These are phyloP conservation scores for Eueides isabella DNA, from an alignment of 1,140 invertebrate species.

Conservation along the genomic window DNA sequence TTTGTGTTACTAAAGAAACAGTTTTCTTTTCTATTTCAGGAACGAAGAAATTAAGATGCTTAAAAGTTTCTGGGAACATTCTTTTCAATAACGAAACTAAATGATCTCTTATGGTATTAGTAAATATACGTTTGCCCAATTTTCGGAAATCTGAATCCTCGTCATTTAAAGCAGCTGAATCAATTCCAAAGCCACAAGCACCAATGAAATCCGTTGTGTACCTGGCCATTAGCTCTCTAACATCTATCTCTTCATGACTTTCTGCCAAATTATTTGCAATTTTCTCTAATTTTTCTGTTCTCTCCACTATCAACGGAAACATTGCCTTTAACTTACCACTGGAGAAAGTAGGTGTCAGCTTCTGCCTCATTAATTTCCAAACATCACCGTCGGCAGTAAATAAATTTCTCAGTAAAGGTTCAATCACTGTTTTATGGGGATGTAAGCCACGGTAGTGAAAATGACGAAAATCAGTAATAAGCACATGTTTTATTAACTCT, in stretches of 20 bases:
- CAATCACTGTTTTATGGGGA: not conserved
- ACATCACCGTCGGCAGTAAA: conserved; percentile 21
- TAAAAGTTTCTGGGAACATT: conserved; percentile 12
- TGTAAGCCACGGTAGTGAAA: conserved; percentile 16
- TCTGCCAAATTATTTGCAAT: conserved; percentile 9
- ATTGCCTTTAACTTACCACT: conserved; percentile 32
- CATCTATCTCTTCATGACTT: conserved; percentile 11
- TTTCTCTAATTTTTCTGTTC: conserved; percentile 20
- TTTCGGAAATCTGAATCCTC: conserved; percentile 29
- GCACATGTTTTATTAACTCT: conserved; percentile 19
- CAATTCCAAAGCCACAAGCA: conserved; percentile 25
- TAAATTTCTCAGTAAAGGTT: conserved; percentile 26
- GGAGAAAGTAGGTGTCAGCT: conserved; percentile 23
- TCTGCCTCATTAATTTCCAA: conserved; percentile 30
- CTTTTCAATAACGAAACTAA: conserved; percentile 14
- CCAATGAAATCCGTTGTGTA: conserved; percentile 33
- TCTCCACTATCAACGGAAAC: conserved; percentile 33
- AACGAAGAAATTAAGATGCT: conserved; percentile 10
- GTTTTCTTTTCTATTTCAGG: conserved; percentile 20
- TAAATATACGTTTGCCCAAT: conserved; percentile 24
- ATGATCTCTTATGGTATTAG: conserved; percentile 5
- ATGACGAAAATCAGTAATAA: conserved; percentile 19
- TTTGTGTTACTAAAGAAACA: conserved; percentile 21
- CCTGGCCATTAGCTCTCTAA: conserved; percentile 28
- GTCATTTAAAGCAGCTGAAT: conserved; percentile 17